Conservation (phyloP, 2,113 vertebrate species). For the Psophia crepitans region DNA sequence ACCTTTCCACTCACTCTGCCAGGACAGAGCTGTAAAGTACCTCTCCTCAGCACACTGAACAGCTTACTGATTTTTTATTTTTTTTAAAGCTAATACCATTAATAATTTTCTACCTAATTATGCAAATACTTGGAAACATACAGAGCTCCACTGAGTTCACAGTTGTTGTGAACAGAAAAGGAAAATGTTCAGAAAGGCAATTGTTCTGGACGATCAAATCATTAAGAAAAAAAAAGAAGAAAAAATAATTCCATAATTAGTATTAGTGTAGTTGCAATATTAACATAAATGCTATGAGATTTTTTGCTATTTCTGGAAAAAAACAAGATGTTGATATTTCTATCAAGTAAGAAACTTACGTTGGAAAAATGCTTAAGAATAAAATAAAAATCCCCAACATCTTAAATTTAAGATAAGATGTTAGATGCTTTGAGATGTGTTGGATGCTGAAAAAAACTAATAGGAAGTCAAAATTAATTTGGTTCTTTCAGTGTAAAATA, state of each 20-base stretch:
- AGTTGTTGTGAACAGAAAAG: not conserved
- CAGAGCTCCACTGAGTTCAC: not conserved
- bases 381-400: not conserved
- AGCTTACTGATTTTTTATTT: not conserved
- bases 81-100: not conserved
- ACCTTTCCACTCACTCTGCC: not conserved
- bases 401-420: not conserved
- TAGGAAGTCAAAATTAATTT: not conserved
- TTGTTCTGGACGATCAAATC: not conserved
- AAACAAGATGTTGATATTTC: not conserved
- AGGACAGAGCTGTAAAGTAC: not conserved
- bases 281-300: not conserved
- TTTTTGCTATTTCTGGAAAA: not conserved
- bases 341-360: not conserved
- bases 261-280: not conserved
- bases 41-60: not conserved
- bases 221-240: not conserved
- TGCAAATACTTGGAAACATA: not conserved
- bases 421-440: not conserved
- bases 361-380: not conserved
- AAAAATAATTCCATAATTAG: not conserved
- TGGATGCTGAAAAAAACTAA: not conserved
- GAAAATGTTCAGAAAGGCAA: not conserved
- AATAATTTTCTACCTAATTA: not conserved
- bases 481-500: not conserved